Base-by-base conservation (phyloP, 2,113 vertebrate genomes). In the Dromaius novaehollandiae region DNA sequence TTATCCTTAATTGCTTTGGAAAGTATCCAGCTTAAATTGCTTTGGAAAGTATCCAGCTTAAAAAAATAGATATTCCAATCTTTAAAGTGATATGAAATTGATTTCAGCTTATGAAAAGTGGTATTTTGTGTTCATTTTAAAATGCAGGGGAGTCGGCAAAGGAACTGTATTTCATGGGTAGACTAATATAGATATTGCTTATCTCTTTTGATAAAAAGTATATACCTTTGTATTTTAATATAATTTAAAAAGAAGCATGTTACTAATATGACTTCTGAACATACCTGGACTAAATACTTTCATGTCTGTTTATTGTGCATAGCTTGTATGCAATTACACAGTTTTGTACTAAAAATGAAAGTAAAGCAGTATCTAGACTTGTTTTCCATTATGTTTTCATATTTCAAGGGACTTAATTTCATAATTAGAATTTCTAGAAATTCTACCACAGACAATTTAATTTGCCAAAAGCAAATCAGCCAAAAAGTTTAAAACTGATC, bases 361-460 rank as follows among this genome's bases (percentile, higher is more conserved):
- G 7, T 65, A 73, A 93, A 78, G 6, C 40, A 63, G 20, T 74
- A 18, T 6, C 71, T 48, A 65, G 50, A 46, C 25, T 86, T 93
- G 71, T 74, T 78, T 94, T 13, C 26, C 83, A 83, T 53, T 28
- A 86, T 42, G 13, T 75, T 95, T 95, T 89, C 28, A 30, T 90
- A 82, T 87, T 96, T 50, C 68, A 24, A 58, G 25, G 12, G 58
- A 11, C 79, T 90, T 20, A 73, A 95, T 82, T 89, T 42, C 20
- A 22, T 66, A 86, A 89, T 63, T 71, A 89, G 61, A 76, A 68
- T 60, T 20, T 91, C 75, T 75, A 26, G 80, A 76, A 76, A 73
- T 85, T 80, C 50, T 88, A 91, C 73, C 63, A 93, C 74, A 74
- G 68, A 30, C 88, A 84, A 92, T 84, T 94, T 56, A 86, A 94